A percentile compares a stretch with the other conserved stretches of the same genome.
Evolutionary conservation across 2,797 vertebrate genomes (phyloP).

Genomic region (Gadopsis marmoratus): DNA sequence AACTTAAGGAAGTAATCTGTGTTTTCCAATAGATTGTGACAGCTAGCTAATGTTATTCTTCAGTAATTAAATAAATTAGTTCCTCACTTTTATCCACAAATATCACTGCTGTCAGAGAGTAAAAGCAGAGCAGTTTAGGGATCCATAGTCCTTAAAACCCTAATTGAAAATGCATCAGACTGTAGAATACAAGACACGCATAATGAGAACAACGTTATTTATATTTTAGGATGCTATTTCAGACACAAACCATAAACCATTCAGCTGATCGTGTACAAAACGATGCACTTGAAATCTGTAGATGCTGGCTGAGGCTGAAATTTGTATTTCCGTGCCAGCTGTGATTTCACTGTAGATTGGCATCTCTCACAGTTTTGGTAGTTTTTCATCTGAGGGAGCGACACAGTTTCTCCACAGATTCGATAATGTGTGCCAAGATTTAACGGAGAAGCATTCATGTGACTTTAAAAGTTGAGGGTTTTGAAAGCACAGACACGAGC

Average conservation of each 20-base stretch:
- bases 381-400: constrained; percentile 19
- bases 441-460: constrained; percentile 6
- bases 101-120: constrained; percentile 1
- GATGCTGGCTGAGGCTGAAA: constrained; percentile 14
- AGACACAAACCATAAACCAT: constrained; percentile 1
- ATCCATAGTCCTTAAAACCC: not conserved
- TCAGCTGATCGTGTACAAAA: constrained; percentile 13
- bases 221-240: constrained; percentile 8
- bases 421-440: constrained; percentile 16
- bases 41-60: constrained; percentile 1
- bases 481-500: not conserved
- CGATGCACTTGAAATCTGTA: constrained; percentile 14
- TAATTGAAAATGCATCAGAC: constrained; percentile 24
- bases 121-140: constrained; percentile 12
- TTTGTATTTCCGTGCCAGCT: not conserved
- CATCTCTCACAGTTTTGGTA: constrained; percentile 8
- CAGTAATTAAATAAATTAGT: not conserved
- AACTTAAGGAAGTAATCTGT: not conserved
- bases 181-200: constrained; percentile 13
- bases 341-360: not conserved
- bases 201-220: not conserved
- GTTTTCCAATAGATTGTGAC: constrained; percentile 3
- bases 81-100: not conserved
- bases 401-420: constrained; percentile 11
- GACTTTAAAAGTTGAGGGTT: constrained; percentile 45